phyloP scores from a whole-genome alignment of 2,113 vertebrate genomes.

The Grallaria varia region DNA sequence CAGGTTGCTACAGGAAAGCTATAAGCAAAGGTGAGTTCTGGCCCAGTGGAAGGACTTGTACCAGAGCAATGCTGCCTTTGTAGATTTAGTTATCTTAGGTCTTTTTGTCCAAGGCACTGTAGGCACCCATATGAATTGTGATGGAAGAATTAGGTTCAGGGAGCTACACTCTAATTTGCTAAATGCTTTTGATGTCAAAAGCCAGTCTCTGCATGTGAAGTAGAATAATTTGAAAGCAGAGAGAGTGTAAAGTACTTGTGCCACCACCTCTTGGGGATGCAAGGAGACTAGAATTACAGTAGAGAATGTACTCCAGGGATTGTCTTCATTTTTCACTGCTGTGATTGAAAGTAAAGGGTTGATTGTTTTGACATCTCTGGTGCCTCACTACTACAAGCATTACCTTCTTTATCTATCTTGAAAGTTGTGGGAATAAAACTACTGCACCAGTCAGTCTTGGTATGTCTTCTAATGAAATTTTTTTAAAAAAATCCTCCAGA shows the following conservation, averaged over 20 bases:
- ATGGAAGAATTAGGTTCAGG: neutral
- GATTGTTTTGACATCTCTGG: neutral
- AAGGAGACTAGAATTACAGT: neutral
- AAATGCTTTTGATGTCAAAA: conserved; percentile 31
- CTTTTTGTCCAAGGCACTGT: neutral
- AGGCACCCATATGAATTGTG: neutral
- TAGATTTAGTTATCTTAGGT: neutral
- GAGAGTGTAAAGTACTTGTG: neutral
- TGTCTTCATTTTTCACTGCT: neutral
- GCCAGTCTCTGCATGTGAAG: neutral
- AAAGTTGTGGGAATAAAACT: neutral
- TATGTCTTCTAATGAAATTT: neutral
- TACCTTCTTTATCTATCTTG: neutral
- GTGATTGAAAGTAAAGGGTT: neutral
- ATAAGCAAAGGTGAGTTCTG: neutral
- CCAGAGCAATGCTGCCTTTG: neutral
- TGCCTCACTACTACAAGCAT: neutral
- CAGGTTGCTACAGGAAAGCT: neutral
- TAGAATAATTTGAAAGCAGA: neutral
- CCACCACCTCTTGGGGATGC: neutral
- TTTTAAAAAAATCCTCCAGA: neutral
- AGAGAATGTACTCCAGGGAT: neutral
- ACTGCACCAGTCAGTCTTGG: neutral
- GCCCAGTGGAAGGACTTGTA: neutral
- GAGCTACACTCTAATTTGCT: conserved; percentile 2